Conservation (phyloP, 2,113 vertebrate genomes). For the Hippolais icterina region DNA sequence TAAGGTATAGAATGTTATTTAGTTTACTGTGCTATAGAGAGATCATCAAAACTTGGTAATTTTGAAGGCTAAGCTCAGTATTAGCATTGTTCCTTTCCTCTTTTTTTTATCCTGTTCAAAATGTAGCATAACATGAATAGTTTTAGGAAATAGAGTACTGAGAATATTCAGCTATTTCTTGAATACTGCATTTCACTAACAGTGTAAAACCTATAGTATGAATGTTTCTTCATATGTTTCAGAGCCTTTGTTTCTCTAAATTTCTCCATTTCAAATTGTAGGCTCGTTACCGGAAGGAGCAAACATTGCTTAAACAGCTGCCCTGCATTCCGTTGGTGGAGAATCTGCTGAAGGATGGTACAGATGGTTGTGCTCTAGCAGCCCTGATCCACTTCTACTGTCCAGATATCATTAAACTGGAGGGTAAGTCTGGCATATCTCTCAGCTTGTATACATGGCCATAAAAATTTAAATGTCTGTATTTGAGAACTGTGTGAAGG, state of each 20-base stretch:
- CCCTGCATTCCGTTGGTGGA: conserved; percentile 94
- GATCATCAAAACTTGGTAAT: background rate
- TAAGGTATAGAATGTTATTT: background rate
- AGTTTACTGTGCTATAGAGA: background rate
- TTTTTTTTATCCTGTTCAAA: background rate
- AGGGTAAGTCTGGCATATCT: conserved; percentile 57
- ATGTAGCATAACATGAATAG: background rate
- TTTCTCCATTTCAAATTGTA: conserved; percentile 54
- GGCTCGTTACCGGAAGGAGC: conserved; percentile 96
- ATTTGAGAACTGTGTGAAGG: background rate
- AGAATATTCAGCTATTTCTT: background rate
- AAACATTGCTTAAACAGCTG: conserved; percentile 79
- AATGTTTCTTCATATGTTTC: background rate
- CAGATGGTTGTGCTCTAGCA: conserved; percentile 89
- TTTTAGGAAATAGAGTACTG: background rate
- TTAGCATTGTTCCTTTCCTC: background rate
- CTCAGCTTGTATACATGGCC: background rate
- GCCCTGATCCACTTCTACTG: conserved; percentile 97
- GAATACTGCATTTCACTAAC: background rate
- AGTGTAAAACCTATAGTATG: background rate
- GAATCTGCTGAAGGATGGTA: conserved; percentile 92
- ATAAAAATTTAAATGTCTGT: background rate
- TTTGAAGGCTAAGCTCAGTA: background rate
- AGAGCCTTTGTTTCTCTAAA: background rate
- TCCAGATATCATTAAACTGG: conserved; percentile 84